Conservation (phyloP, 2,113 vertebrate species). For the Alligator mississippiensis region DNA sequence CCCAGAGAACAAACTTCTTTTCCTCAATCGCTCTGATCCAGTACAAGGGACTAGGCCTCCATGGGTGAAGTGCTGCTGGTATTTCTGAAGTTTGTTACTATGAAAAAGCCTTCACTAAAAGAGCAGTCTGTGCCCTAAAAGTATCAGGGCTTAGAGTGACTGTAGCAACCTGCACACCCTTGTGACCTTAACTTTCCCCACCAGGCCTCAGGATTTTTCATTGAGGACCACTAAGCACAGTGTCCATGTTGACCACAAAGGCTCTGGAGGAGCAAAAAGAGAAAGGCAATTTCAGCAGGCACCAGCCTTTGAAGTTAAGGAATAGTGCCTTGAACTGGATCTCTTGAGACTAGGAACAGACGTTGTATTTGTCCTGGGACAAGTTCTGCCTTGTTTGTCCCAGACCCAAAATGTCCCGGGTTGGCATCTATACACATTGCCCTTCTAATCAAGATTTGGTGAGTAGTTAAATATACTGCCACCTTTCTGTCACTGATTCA, state of each 20-base stretch:
- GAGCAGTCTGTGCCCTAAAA: not conserved
- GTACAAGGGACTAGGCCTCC: not conserved
- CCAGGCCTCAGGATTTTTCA: accelerated
- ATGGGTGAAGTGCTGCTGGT: not conserved
- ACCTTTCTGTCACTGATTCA: no score
- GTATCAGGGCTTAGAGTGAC: not conserved
- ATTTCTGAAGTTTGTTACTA: not conserved
- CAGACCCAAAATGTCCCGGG: no score
- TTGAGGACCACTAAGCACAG: not conserved
- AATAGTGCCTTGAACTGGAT: not conserved
- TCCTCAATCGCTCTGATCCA: not conserved
- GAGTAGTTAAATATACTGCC: no score
- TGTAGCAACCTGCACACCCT: not conserved
- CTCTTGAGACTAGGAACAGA: not conserved
- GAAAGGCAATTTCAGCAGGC: not conserved
- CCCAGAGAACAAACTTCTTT: not conserved
- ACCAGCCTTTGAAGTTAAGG: not conserved
- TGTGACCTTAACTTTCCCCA: not conserved
- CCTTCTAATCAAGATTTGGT: no score
- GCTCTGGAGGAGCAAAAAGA: not conserved
- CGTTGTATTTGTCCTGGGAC: not conserved
- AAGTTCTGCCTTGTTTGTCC: no score
- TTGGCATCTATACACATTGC: no score
- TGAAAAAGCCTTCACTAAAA: not conserved
- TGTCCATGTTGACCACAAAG: accelerated